A percentile compares a stretch with the other conserved stretches of the same genome.
These are phyloP conservation scores for Pangasius mekongensis DNA, from an alignment of 2,797 vertebrate genomes.

Conservation along the genomic window DNA sequence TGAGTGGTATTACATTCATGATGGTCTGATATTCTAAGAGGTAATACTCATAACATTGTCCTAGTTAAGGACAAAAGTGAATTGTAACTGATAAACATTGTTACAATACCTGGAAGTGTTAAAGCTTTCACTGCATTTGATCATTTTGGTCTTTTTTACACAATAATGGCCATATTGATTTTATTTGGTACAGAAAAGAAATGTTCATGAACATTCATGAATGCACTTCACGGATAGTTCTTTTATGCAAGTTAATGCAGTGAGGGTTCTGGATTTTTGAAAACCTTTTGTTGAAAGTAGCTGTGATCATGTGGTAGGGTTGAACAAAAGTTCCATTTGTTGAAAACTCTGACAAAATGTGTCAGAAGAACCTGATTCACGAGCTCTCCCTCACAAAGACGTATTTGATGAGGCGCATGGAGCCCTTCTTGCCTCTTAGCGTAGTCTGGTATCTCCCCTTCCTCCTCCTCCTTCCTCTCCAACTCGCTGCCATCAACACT, in stretches of 20 bases:
- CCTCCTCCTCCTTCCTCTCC: constrained; percentile 74
- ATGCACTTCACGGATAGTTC: neutral
- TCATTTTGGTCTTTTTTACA: neutral
- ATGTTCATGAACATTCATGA: neutral
- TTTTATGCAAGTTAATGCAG: neutral
- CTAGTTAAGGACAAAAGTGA: neutral
- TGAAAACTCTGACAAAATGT: constrained; percentile 40
- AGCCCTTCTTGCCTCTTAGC: constrained; percentile 66
- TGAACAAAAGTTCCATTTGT: constrained; percentile 38
- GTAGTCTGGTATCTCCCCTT: constrained; percentile 78
- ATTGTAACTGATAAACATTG: too few relatives aligned
- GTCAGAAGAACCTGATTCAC: constrained; percentile 57
- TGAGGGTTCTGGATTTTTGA: neutral
- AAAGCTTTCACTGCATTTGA: neutral
- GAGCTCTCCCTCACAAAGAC: constrained; percentile 70
- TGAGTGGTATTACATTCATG: neutral
- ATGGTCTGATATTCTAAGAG: neutral
- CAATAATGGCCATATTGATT: neutral
- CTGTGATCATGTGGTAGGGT: constrained; percentile 1
- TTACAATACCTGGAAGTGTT: neutral
- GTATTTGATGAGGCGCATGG: constrained; percentile 76
- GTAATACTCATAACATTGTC: neutral
- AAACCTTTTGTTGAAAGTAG: neutral
- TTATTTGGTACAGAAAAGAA: neutral
- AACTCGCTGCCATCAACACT: constrained; percentile 71